Evolutionary conservation across 2,797 vertebrate species (phyloP), one percentile per base, ranked within the genome.

Genomic region (Centroberyx gerrardi): DNA sequence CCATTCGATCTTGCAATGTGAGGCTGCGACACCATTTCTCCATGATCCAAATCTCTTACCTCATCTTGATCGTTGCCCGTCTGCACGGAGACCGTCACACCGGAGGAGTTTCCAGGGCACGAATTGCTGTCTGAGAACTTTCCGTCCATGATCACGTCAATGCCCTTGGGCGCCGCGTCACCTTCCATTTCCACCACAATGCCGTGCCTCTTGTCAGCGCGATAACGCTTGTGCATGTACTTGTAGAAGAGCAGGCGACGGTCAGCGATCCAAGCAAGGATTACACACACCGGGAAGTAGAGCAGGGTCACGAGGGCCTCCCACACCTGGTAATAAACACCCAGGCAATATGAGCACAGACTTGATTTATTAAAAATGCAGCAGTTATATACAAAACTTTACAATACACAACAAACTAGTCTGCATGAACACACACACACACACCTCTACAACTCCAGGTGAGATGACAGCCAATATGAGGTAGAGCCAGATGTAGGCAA

Each of bases 401-500:
- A 17, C 13, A 31, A 14, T 55, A 31, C 54, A 31, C 13, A 31
- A 33, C 28, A 38, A 46, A 28, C 0, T 17, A 22, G 17, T 22
- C 15, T 42, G 9, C 8, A 9, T 44, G 14, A 38, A 3, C 15
- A 33, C 6, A 28, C 28, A 72, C 28, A 72, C 42, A 82, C 90
- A 22, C 8, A 85, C 84, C 94, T 98, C 94, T 55, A 99, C 97
- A 46, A 97, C 88, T 0, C 96, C 97, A 0, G 97, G 98, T 0
- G 97, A 97, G 74, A 98, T 97, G 79, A 99, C 97, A 0, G 97
- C 96, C 36, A 99, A 88, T 87, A 98, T 99, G 64, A 99, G 94
- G 90, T 97, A 99, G 53, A 99, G 95, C 98, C 97, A 98, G 65
- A 98, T 95, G 71, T 99, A 99, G 81, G 97, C 98, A 5, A 98